phyloP scores from a whole-genome alignment of 2,113 vertebrate species.

The Gopherus flavomarginatus region DNA sequence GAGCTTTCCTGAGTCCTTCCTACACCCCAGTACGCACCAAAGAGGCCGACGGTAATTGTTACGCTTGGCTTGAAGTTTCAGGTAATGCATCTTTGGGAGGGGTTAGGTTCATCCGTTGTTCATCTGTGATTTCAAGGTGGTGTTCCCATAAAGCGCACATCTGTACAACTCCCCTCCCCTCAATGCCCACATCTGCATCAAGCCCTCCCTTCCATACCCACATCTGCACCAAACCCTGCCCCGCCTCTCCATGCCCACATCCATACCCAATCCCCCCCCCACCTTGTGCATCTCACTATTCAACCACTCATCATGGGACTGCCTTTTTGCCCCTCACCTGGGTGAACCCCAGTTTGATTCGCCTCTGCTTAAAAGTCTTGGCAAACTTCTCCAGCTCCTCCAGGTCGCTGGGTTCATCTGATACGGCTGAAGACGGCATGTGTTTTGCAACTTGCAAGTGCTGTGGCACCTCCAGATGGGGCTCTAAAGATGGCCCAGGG shows the following conservation, averaged over 20 bases:
- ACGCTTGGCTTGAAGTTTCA: fast-evolving
- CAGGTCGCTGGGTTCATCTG: constrained; percentile 94
- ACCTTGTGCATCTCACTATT: fast-evolving
- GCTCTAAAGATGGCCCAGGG: constrained; percentile 87
- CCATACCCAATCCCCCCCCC: not conserved
- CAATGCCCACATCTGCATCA: not conserved
- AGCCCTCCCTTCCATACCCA: not conserved
- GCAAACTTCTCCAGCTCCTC: constrained; percentile 98
- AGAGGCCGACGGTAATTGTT: not conserved
- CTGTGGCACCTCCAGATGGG: constrained; percentile 89
- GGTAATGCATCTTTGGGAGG: not conserved
- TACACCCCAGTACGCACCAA: fast-evolving
- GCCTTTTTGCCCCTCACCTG: constrained; percentile 81
- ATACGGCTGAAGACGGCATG: constrained; percentile 76
- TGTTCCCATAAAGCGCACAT: not conserved
- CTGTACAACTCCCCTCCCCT: not conserved
- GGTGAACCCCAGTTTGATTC: constrained; percentile 98
- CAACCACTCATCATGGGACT: not conserved
- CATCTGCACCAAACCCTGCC: not conserved
- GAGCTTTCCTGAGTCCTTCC: not conserved
- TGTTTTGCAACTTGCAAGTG: constrained; percentile 93
- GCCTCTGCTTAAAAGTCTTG: constrained; percentile 97
- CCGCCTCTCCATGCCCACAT: not conserved
- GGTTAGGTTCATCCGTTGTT: not conserved
- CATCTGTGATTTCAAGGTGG: not conserved